Conservation (phyloP, 2,888 invertebrate genomes). For the Fissipunctia ypsillon region DNA sequence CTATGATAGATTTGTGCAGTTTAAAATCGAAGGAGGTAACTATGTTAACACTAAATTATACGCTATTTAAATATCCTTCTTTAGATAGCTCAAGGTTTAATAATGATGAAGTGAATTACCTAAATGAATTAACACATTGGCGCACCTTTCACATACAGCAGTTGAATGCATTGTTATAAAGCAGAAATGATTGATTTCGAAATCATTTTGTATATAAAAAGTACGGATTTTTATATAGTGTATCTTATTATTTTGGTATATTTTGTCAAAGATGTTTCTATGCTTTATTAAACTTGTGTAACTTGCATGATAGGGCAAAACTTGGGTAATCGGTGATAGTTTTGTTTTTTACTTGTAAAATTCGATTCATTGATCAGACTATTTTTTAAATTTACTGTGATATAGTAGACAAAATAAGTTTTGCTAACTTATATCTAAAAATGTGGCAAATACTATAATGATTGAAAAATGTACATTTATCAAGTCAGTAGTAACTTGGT, state of each 20-base stretch:
- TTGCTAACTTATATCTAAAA: too few species aligned
- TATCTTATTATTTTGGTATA: not conserved
- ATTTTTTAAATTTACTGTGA: too few species aligned
- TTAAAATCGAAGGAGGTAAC: slow-evolving; percentile 81
- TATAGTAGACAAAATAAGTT: too few species aligned
- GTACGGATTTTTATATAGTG: not conserved
- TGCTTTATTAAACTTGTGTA: not conserved
- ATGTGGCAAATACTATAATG: too few species aligned
- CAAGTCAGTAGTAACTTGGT: too few species aligned
- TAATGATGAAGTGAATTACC: not conserved
- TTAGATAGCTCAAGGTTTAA: too few species aligned
- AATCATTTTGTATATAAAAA: not conserved
- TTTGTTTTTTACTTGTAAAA: too few species aligned
- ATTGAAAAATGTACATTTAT: too few species aligned
- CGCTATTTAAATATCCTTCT: not conserved
- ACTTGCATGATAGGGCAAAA: not conserved
- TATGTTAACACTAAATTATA: not conserved
- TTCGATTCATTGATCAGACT: too few species aligned
- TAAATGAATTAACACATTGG: not conserved
- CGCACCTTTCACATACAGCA: not conserved
- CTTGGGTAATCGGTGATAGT: too few species aligned
- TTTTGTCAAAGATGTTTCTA: not conserved
- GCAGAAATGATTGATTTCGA: not conserved
- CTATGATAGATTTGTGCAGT: slow-evolving; percentile 78
- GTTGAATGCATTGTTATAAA: not conserved